Base-by-base conservation (phyloP, 2,113 vertebrate species). In the Syngnathus typhle region DNA sequence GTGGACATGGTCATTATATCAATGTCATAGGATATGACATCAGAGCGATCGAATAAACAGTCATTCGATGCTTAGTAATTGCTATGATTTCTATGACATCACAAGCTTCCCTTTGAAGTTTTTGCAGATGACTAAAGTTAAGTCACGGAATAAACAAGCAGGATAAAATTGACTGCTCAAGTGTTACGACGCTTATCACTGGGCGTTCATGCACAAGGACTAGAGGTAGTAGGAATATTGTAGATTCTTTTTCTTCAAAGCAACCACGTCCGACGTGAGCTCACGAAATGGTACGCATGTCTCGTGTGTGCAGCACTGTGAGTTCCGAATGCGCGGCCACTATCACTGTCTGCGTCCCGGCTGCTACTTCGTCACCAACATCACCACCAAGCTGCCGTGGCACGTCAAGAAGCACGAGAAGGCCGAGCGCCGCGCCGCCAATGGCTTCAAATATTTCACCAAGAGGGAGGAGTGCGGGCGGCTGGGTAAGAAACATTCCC, bases 371-470 rank as follows among this genome's bases (percentile, higher is more conserved):
- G 95, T 98, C 83, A 99, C 97, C 67, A 99, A 99, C 92, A 98
- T 99, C 91, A 99, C 96, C 87, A 99, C 97, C 88, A 99, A 99
- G 86, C 92, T 99, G 80, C 97, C 97, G 1, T 99, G 97, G 97
- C 97, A 99, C 18, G 75, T 99, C 75, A 99, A 99, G 77, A 99
- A 99, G 75, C 97, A 99, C 0, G 97, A 99, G 92, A 99, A 99
- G 76, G 97, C 97, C 0, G 97, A 99, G 88, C 91, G 97, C 19
- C 92, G 97, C 5, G 97, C 96, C 0, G 96, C 96, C 87, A 99
- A 99, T 0, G 97, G 97, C 21, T 99, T 99, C 91, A 99, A 95
- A 80, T 99, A 99, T 81, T 99, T 98, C 78, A 99, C 97, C 86
- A 99, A 99, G 89, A 84, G 96, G 5, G 96, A 99, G 74, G 95